Base-by-base conservation (phyloP, 2,888 invertebrate species). In the Acronicta aceris region DNA sequence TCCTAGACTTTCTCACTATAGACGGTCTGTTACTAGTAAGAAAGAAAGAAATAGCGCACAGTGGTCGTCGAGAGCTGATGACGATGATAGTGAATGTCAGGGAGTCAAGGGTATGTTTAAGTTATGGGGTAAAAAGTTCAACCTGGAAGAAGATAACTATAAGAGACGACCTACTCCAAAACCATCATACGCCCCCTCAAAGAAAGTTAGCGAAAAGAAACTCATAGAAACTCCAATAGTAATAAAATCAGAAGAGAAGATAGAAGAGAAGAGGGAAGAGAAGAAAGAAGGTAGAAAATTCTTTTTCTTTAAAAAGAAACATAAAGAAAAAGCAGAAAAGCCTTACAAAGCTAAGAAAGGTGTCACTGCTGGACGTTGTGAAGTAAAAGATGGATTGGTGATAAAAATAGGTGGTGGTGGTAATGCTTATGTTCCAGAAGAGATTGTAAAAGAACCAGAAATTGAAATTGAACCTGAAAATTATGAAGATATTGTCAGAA, bases 41-140 rank as follows among this genome's bases (percentile, higher is more conserved):
- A 79, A 76, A 40, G 75, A 76, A 10, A 76, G 59, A 67, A 66
- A 67, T n/a, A 80, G 70, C 21, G 13, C 59, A 0, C 76, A 70
- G 4, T 81, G 79, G 80, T 72, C 79, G 12, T 64, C 53, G 15
- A 55, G 66, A 50, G 68, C 64, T 6, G 79, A 74, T 43, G 70
- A 79, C 16, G 71, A 81, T 0, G 86, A 87, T 7, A 83, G 80
- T 51, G 88, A 89, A 25, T 71, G 70, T 15, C 87, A 88, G 68
- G 85, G 86, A 4, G 90, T 88, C 2, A 87, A 87, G 78, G 88
- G 86, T 2, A 92, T 91, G 91, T 92, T 92, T 58, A 90, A 90
- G 63, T 65, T 91, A 40, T 92, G 91, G 92, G 88, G 90, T 0
- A 89, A 89, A 57, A 91, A 89, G 71, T 89, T 90, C 30, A 85